A percentile compares a stretch with the other conserved stretches of the same genome.
These are phyloP conservation scores for Nemoura dubitans DNA, from an alignment of 2,888 invertebrate species.

Conservation along the genomic window DNA sequence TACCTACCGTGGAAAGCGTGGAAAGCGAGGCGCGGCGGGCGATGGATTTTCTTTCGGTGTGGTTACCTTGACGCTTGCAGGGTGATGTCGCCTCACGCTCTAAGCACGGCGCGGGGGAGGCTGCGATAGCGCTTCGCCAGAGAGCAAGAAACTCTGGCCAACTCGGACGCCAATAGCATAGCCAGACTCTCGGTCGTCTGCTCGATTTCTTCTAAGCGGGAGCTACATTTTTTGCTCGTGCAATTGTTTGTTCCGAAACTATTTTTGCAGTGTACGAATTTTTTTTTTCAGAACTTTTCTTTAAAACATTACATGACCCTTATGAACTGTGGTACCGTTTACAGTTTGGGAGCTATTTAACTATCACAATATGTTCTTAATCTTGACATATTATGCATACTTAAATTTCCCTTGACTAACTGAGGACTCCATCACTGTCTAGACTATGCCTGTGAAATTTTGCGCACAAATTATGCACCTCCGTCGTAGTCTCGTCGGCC, in stretches of 20 bases:
- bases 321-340: too few relatives aligned
- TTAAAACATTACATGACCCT: too few relatives aligned
- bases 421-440: not conserved
- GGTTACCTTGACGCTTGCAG: not conserved
- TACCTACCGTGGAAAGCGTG: not conserved
- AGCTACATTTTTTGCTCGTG: too few relatives aligned
- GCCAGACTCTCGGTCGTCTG: too few relatives aligned
- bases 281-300: too few relatives aligned
- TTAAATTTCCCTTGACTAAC: not conserved
- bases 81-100: not conserved
- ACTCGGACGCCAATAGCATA: too few relatives aligned
- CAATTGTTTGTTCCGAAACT: too few relatives aligned
- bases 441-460: not conserved
- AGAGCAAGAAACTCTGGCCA: too few relatives aligned
- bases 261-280: too few relatives aligned
- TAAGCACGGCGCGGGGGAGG: not conserved
- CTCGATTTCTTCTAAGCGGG: too few relatives aligned
- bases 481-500: not conserved
- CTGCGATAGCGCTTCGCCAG: not conserved
- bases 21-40: not conserved
- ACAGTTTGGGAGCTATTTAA: too few relatives aligned
- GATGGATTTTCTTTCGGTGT: not conserved
- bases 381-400: not conserved
- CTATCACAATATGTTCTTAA: too few relatives aligned
- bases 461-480: not conserved